Evolutionary conservation across 2,888 invertebrate genomes (phyloP).

Genomic region (Microctonus hyperodae): DNA sequence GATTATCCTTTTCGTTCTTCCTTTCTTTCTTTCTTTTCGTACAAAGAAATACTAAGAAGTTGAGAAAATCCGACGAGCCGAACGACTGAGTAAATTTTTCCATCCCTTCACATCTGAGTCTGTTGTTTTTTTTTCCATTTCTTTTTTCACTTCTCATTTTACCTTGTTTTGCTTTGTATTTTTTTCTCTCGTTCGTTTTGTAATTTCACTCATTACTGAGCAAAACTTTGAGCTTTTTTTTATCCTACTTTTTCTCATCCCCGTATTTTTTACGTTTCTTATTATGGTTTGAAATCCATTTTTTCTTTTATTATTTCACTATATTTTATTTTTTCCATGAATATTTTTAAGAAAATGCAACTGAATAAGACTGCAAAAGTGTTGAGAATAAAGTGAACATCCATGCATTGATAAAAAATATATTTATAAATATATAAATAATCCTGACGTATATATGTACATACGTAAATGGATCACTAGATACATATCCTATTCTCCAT

Average conservation of each 20-base stretch:
- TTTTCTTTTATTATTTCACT: no score
- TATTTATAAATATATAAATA: no score
- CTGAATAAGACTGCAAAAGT: no score
- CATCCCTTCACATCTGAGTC: no score
- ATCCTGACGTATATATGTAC: neutral
- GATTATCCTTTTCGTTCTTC: neutral
- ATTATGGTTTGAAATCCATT: neutral
- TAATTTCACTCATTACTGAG: neutral
- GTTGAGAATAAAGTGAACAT: no score
- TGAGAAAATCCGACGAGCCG: neutral
- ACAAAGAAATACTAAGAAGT: conserved; percentile 14
- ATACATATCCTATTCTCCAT: neutral
- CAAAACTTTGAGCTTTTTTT: neutral
- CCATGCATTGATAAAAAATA: no score
- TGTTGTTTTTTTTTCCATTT: neutral
- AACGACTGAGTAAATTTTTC: conserved; percentile 2
- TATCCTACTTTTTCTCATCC: neutral
- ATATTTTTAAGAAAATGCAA: no score
- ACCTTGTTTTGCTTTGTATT: neutral
- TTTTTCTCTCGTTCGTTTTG: neutral
- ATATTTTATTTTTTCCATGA: no score
- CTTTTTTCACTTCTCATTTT: neutral
- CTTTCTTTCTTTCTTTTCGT: neutral
- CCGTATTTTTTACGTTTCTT: neutral
- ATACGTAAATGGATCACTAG: neutral